Base-by-base conservation (phyloP, 1,140 invertebrate genomes). In the Cylas formicarius region DNA sequence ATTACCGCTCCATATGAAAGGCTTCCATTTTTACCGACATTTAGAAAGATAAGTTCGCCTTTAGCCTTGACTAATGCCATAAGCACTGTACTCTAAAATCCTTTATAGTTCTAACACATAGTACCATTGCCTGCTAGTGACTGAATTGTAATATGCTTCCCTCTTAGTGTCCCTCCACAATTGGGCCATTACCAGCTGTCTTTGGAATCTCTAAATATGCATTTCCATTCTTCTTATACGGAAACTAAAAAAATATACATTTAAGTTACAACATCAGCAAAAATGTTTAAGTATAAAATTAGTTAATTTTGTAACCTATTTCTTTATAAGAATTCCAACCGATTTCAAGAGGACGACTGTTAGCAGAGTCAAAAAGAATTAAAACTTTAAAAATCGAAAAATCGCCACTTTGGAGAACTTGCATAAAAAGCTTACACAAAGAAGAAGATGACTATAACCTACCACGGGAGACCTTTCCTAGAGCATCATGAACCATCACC, bases 181-280 rank as follows among this genome's bases (percentile, higher is more conserved):
- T n/a, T n/a, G n/a, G n/a, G n/a, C n/a, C n/a, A n/a, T n/a, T n/a
- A n/a, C n/a, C n/a, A n/a, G n/a, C n/a, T n/a, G n/a, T n/a, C n/a
- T n/a, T n/a, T n/a, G n/a, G n/a, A n/a, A n/a, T n/a, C n/a, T n/a
- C n/a, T n/a, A n/a, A n/a, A n/a, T n/a, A n/a, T n/a, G n/a, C n/a
- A n/a, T n/a, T n/a, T n/a, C n/a, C n/a, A n/a, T n/a, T n/a, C n/a
- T n/a, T n/a, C n/a, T n/a, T n/a, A n/a, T n/a, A n/a, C n/a, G n/a
- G n/a, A n/a, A n/a, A n/a, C n/a, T n/a, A n/a, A n/a, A n/a, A n/a
- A n/a, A n/a, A n/a, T n/a, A n/a, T n/a, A 32, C 19, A 32, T 32
- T 32, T 10, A 32, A 32, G 29, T 32, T 32, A 32, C 16, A 32
- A 32, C 29, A 32, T n/a, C n/a, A n/a, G n/a, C n/a, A 32, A 32